Evolutionary conservation across 2,113 vertebrate species (phyloP).

Genomic region (Dissostichus mawsoni): DNA sequence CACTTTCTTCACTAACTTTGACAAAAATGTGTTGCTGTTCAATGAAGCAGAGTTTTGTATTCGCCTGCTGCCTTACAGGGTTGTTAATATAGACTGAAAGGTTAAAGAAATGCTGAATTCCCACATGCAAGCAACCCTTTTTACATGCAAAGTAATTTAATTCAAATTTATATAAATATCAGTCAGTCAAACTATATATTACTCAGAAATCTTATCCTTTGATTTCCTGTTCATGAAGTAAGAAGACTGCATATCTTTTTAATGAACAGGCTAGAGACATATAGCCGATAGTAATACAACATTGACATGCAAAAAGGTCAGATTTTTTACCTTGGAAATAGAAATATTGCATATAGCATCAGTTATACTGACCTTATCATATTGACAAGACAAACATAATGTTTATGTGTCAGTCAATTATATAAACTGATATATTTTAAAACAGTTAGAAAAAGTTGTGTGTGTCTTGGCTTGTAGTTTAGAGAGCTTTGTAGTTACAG

Average conservation of each 20-base stretch:
- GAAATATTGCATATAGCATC: not conserved
- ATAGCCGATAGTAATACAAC: not conserved
- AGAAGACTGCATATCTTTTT: too few species aligned
- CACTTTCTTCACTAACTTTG: not conserved
- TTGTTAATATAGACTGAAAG: not conserved
- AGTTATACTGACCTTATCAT: too few species aligned
- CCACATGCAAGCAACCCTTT: not conserved
- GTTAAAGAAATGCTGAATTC: not conserved
- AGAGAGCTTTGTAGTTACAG: not conserved
- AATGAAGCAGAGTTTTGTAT: not conserved
- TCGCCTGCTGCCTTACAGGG: not conserved
- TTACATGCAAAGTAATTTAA: not conserved
- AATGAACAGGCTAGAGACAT: not conserved
- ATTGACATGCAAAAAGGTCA: slow-evolving; percentile 12
- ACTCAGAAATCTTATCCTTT: too few species aligned
- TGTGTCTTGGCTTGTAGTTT: not conserved
- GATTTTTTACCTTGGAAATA: not conserved
- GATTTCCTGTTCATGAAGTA: too few species aligned
- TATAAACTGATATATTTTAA: too few species aligned
- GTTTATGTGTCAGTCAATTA: too few species aligned
- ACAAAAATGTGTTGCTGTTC: not conserved
- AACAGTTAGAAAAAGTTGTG: too few species aligned
- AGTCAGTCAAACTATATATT: not conserved
- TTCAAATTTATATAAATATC: not conserved
- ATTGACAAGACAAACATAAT: too few species aligned